A percentile compares a stretch with the other conserved stretches of the same genome.
Conservation (phyloP, 2,888 invertebrate genomes). For the Hylaea fasciaria region DNA sequence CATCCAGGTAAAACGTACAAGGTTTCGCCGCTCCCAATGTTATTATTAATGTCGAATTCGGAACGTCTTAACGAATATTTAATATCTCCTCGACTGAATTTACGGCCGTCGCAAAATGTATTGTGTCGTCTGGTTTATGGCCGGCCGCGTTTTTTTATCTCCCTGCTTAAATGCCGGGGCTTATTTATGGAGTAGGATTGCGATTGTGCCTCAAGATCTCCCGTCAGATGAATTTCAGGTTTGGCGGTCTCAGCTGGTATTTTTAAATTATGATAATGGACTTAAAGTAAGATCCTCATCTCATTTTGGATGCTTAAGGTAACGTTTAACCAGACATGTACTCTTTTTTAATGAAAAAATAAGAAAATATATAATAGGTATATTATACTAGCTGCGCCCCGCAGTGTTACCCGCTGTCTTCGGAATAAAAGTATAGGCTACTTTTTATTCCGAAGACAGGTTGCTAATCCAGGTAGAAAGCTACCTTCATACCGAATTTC, state of each 20-base stretch:
- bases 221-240: background rate
- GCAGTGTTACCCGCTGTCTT: no score
- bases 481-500: no score
- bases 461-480: no score
- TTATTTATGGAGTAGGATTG: slow-evolving; percentile 36
- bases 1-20: slow-evolving; percentile 42
- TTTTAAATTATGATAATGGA: no score
- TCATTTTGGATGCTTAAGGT: no score
- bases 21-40: slow-evolving; percentile 65
- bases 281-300: no score
- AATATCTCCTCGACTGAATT: slow-evolving; percentile 69
- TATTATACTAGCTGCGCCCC: no score
- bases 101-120: slow-evolving; percentile 61
- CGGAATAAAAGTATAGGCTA: no score
- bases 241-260: background rate
- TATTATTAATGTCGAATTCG: slow-evolving; percentile 74
- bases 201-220: background rate
- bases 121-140: slow-evolving; percentile 60
- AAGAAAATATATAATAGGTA: no score
- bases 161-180: slow-evolving; percentile 28
- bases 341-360: no score
- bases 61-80: slow-evolving; percentile 79
- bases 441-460: no score
- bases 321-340: no score
- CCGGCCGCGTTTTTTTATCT: slow-evolving; percentile 36